These are phyloP conservation scores for Polymixis flavicincta DNA, from an alignment of 2,888 invertebrate genomes.

Conservation along the genomic window DNA sequence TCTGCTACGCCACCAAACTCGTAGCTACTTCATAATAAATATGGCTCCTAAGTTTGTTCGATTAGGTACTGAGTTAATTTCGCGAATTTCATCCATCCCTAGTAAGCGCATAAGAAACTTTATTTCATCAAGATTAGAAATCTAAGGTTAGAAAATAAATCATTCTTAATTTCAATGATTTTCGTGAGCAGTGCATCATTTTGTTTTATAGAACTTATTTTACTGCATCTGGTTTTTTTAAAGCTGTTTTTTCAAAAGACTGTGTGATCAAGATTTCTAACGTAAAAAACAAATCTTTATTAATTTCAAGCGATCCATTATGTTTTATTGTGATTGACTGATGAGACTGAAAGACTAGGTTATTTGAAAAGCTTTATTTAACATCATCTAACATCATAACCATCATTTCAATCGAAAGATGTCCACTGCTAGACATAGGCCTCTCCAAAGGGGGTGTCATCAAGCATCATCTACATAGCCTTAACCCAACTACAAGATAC, in stretches of 20 bases:
- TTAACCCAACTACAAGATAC: too few relatives aligned
- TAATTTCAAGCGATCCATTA: background rate
- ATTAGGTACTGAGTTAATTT: slow-evolving; percentile 27
- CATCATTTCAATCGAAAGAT: too few relatives aligned
- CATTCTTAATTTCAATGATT: background rate
- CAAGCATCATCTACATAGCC: too few relatives aligned
- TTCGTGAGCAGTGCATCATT: background rate
- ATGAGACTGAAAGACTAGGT: background rate
- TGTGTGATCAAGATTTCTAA: background rate
- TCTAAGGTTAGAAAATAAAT: slow-evolving; percentile 7
- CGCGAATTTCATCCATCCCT: slow-evolving; percentile 13
- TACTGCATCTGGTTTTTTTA: background rate
- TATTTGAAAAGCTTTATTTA: too few relatives aligned
- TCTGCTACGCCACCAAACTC: slow-evolving; percentile 44
- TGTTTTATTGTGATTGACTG: background rate
- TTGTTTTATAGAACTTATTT: background rate
- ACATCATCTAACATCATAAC: too few relatives aligned
- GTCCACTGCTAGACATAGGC: too few relatives aligned
- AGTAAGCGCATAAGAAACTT: slow-evolving; percentile 35
- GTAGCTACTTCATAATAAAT: slow-evolving; percentile 41
- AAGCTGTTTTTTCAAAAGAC: background rate
- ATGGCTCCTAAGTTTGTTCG: slow-evolving; percentile 47
- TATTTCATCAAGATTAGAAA: slow-evolving; percentile 24
- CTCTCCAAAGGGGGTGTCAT: too few relatives aligned
- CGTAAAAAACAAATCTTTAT: background rate